Evolutionary conservation across 1,140 invertebrate genomes (phyloP).

Genomic region (Ceratina australensis): DNA sequence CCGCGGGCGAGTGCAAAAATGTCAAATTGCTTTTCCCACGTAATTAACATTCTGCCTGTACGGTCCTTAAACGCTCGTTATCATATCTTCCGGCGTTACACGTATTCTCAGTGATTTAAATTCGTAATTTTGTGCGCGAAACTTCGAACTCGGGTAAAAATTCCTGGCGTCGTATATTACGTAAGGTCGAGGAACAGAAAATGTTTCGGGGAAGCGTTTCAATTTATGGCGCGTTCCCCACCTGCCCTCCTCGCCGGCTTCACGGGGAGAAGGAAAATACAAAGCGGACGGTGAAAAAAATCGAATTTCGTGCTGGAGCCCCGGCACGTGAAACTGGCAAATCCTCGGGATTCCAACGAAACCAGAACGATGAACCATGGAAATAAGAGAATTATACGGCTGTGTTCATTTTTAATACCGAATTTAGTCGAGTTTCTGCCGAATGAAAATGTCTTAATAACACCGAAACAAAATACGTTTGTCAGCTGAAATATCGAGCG

Average conservation of each 20-base stretch:
- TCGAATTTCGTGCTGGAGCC: slow-evolving; percentile 41
- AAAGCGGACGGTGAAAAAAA: slow-evolving; percentile 43
- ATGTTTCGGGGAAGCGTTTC: slow-evolving; percentile 36
- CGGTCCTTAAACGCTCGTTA: no score
- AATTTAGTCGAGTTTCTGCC: slow-evolving; percentile 1
- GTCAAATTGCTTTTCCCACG: not conserved
- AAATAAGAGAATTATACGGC: slow-evolving; percentile 58
- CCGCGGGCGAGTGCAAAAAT: not conserved
- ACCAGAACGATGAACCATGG: slow-evolving; percentile 53
- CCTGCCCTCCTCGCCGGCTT: not conserved
- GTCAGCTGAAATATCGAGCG: no score
- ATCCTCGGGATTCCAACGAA: slow-evolving; percentile 64
- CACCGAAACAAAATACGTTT: no score
- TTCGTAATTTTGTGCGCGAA: not conserved
- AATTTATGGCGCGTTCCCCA: slow-evolving; percentile 36
- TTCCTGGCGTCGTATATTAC: not conserved
- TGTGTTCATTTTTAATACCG: not conserved
- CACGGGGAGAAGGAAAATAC: slow-evolving; percentile 19
- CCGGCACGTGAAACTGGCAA: slow-evolving; percentile 65
- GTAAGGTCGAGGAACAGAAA: slow-evolving; percentile 6
- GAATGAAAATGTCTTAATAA: no score
- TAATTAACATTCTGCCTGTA: not conserved
- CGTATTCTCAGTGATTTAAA: no score
- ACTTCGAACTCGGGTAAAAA: not conserved
- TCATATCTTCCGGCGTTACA: no score